Percentiles rank a stretch among this genome's conserved stretches.
Conservation (phyloP, 2,797 vertebrate genomes). For the Oreortyx pictus region DNA sequence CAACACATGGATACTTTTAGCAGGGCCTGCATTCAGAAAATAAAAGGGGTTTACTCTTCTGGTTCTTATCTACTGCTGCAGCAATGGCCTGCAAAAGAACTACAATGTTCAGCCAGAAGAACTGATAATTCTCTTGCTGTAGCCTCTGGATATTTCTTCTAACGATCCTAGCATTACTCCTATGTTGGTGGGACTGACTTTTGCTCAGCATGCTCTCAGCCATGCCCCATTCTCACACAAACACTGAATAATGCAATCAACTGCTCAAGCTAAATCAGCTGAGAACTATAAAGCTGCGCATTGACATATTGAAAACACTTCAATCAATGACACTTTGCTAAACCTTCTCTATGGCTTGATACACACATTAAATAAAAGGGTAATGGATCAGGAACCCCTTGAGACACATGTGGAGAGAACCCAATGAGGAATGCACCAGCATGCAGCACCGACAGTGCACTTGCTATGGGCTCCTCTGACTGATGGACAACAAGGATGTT, state of each 20-base stretch:
- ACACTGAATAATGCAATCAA: conserved; percentile 66
- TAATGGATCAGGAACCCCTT: conserved; percentile 42
- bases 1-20: neutral
- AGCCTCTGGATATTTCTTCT: conserved; percentile 51
- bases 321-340: conserved; percentile 67
- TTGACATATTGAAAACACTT: conserved; percentile 63
- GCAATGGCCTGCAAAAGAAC: conserved; percentile 10
- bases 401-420: conserved; percentile 3
- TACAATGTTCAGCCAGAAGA: neutral
- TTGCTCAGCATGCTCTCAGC: conserved; percentile 63
- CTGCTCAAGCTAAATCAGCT: conserved; percentile 58
- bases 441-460: fast-evolving
- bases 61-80: conserved; percentile 50
- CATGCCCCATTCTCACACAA: conserved; percentile 56
- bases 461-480: neutral
- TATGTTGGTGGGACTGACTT: conserved; percentile 60
- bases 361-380: conserved; percentile 46
- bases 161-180: conserved; percentile 44
- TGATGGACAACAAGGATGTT: fast-evolving
- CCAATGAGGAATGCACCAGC: neutral
- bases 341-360: conserved; percentile 33
- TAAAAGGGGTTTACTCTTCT: neutral
- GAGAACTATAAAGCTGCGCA: conserved; percentile 50
- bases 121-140: conserved; percentile 26
- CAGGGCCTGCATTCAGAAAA: neutral